Evolutionary conservation across 2,888 invertebrate species (phyloP).

Genomic region (Drosophila percnosoma): DNA sequence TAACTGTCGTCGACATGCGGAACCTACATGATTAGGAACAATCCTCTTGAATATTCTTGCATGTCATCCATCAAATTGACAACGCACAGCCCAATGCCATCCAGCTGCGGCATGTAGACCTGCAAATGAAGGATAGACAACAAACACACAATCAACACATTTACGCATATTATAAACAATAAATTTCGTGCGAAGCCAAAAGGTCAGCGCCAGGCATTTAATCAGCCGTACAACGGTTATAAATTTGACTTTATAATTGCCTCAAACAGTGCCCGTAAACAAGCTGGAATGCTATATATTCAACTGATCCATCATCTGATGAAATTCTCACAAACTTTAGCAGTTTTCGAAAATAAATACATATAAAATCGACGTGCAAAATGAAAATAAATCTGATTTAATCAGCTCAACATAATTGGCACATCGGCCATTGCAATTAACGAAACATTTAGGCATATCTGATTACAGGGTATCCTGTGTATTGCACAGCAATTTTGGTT

Average conservation of each 20-base stretch:
- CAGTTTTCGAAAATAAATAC: not conserved
- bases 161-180: constrained; percentile 2
- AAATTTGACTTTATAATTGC: constrained; percentile 55
- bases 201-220: constrained; percentile 28
- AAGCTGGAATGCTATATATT: not conserved
- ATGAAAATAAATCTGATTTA: not conserved
- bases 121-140: constrained; percentile 73
- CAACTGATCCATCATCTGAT: not conserved
- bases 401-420: not conserved
- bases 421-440: not conserved
- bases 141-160: constrained; percentile 1
- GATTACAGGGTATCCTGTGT: not conserved
- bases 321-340: not conserved
- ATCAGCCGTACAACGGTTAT: not conserved
- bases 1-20: not conserved
- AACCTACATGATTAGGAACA: constrained; percentile 88
- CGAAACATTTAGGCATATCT: not conserved
- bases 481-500: constrained; percentile 1
- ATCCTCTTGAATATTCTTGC: constrained; percentile 88
- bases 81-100: constrained; percentile 88
- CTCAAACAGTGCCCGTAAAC: not conserved
- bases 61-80: constrained; percentile 89
- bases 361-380: not conserved
- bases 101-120: constrained; percentile 86
- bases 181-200: constrained; percentile 9